phyloP scores from a whole-genome alignment of 2,888 invertebrate species.

The Chouioia cunea region DNA sequence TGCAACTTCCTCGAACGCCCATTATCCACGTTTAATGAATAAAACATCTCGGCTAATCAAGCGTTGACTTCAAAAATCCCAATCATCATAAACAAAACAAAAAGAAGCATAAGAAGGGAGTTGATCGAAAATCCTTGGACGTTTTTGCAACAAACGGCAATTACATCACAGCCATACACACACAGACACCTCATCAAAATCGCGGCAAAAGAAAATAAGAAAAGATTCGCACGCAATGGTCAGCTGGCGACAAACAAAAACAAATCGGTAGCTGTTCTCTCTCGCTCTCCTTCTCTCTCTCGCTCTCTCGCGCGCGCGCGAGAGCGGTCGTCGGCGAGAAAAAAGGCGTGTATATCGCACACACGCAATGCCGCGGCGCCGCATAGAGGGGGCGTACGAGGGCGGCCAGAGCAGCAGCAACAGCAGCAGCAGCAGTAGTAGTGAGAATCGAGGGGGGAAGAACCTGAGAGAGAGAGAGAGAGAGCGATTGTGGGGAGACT shows the following conservation, averaged over 20 bases:
- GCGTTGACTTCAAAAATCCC: too few relatives aligned
- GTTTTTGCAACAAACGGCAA: too few relatives aligned
- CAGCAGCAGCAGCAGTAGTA: not conserved
- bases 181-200: too few relatives aligned
- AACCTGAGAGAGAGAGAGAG: conserved; percentile 30
- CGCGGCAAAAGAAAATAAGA: not conserved
- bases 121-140: too few relatives aligned
- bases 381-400: conserved; percentile 43
- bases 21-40: too few relatives aligned
- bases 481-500: conserved; percentile 3
- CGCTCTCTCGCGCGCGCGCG: not conserved
- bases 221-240: conserved; percentile 25
- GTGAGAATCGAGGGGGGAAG: conserved; percentile 35
- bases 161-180: too few relatives aligned
- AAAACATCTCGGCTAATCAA: too few relatives aligned
- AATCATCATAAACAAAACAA: too few relatives aligned
- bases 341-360: conserved; percentile 37
- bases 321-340: conserved; percentile 7
- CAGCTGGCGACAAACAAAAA: conserved; percentile 41
- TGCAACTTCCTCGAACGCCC: too few relatives aligned
- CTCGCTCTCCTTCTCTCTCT: conserved; percentile 19
- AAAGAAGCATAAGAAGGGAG: too few relatives aligned
- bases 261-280: conserved; percentile 23
- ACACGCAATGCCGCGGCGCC: conserved; percentile 23
- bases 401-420: conserved; percentile 36